Conservation (phyloP, 1,140 invertebrate species). For the Anadara kagoshimensis region DNA sequence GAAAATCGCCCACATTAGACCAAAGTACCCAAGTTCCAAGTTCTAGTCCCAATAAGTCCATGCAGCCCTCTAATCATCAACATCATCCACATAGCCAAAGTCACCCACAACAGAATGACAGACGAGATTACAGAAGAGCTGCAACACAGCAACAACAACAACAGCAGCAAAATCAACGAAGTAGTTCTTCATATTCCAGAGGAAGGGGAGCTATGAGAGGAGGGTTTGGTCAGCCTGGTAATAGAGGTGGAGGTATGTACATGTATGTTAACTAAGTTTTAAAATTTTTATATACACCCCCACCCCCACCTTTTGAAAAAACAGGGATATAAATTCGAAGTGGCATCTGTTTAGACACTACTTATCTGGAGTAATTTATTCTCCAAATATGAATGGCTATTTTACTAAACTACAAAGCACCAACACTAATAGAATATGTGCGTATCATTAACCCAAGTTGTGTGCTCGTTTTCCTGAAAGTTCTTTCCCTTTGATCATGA, state of each 20-base stretch:
- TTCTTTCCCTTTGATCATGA: too few species aligned
- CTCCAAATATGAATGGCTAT: too few species aligned
- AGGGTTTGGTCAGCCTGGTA: slow-evolving; percentile 22
- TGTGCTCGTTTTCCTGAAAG: too few species aligned
- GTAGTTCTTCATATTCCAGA: slow-evolving; percentile 29
- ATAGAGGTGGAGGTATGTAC: slow-evolving; percentile 1
- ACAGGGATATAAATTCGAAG: too few species aligned
- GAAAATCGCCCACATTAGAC: slow-evolving; percentile 83
- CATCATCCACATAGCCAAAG: slow-evolving; percentile 23
- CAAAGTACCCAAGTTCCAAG: slow-evolving; percentile 81
- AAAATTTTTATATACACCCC: too few species aligned
- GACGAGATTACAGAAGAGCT: neutral
- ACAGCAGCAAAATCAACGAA: slow-evolving; percentile 53
- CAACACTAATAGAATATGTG: too few species aligned
- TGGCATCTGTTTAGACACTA: too few species aligned
- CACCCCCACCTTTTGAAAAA: too few species aligned
- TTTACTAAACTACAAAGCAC: too few species aligned
- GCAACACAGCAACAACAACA: slow-evolving; percentile 27
- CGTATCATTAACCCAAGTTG: too few species aligned
- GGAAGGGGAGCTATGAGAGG: slow-evolving; percentile 42
- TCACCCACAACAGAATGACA: neutral
- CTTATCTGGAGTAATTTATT: too few species aligned
- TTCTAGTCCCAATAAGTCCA: slow-evolving; percentile 38
- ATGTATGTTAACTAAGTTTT: neutral
- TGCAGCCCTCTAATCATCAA: slow-evolving; percentile 24